Evolutionary conservation across 2,113 vertebrate species (phyloP).

Genomic region (Sceloporus undulatus): DNA sequence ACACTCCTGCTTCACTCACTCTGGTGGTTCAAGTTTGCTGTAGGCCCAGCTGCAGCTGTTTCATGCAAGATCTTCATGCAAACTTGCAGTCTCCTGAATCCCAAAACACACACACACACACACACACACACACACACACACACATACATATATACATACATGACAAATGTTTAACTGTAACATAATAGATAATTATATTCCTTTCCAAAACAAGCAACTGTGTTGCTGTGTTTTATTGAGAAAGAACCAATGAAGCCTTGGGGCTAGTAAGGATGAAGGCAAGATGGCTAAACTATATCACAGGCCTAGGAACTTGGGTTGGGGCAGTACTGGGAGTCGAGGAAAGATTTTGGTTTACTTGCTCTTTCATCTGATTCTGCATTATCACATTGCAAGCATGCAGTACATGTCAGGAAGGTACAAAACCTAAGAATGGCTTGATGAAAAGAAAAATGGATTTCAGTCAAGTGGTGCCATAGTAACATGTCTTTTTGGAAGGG

Average conservation of each 20-base stretch:
- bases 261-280: not conserved
- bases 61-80: slow-evolving; percentile 32
- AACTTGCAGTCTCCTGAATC: not conserved
- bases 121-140: not conserved
- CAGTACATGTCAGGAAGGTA: not conserved
- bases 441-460: not conserved
- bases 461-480: not conserved
- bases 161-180: slow-evolving; percentile 11
- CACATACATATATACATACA: not conserved
- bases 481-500: not conserved
- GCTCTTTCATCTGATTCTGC: not conserved
- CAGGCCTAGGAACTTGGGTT: not conserved
- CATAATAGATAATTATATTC: slow-evolving; percentile 65
- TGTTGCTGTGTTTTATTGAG: slow-evolving; percentile 52
- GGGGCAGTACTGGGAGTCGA: not conserved
- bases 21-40: not conserved
- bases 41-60: not conserved
- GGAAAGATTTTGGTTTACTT: not conserved
- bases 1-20: slow-evolving; percentile 59
- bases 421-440: not conserved
- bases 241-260: not conserved
- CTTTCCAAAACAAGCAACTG: slow-evolving; percentile 20
- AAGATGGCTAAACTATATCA: not conserved
- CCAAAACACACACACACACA: slow-evolving; percentile 1
- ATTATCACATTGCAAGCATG: not conserved